Evolutionary conservation across 2,113 vertebrate species (phyloP).

Genomic region (Candoia aspera): DNA sequence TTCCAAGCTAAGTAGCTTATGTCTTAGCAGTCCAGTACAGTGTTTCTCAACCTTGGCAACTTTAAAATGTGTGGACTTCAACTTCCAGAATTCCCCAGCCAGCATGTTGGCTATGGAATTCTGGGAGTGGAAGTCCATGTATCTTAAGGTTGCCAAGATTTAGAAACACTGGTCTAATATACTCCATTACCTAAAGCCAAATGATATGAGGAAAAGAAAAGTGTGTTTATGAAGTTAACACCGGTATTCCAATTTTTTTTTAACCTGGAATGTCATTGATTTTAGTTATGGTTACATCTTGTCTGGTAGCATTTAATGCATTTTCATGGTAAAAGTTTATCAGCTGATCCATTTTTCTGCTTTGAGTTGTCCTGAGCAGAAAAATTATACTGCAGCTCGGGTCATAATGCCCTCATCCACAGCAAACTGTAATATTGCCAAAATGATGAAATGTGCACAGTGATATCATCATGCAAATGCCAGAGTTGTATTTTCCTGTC

Average conservation of each 20-base stretch:
- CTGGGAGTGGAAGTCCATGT: neutral
- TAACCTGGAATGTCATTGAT: neutral
- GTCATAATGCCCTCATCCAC: neutral
- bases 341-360: neutral
- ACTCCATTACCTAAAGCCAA: neutral
- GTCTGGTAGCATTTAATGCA: neutral
- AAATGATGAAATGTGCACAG: neutral
- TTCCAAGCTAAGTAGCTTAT: neutral
- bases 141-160: neutral
- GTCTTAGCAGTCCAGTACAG: neutral
- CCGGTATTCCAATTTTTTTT: neutral
- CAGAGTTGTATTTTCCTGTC: neutral
- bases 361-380: neutral
- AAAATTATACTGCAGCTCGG: neutral
- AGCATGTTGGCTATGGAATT: neutral
- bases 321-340: neutral
- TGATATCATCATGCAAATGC: neutral
- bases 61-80: neutral
- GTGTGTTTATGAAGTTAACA: neutral
- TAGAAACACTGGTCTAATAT: neutral
- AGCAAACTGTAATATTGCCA: neutral
- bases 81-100: neutral
- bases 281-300: neutral
- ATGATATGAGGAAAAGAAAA: neutral
- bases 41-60: neutral